A percentile compares a stretch with the other conserved stretches of the same genome.
Conservation (phyloP, 2,888 invertebrate genomes). For the Campoplex capitator region DNA sequence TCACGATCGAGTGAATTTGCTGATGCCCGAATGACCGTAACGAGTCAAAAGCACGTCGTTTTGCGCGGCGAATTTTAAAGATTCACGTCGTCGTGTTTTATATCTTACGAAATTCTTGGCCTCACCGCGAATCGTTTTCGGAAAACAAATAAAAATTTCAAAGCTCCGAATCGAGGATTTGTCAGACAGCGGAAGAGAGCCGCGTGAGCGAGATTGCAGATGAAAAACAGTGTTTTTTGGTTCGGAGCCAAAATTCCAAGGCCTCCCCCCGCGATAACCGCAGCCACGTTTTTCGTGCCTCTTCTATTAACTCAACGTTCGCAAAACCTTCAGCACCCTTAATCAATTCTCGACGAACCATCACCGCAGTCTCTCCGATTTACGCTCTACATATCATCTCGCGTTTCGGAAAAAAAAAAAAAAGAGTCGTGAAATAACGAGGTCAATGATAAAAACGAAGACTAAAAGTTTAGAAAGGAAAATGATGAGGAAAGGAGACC, state of each 20-base stretch:
- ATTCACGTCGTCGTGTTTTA: not conserved
- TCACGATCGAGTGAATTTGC: constrained; percentile 33
- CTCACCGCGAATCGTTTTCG: not conserved
- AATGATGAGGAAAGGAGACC: not conserved
- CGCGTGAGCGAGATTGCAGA: not conserved
- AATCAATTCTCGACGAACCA: not conserved
- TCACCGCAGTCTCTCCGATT: not conserved
- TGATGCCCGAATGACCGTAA: constrained; percentile 5
- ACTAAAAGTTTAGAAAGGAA: not conserved
- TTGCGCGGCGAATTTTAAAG: not conserved
- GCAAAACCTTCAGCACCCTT: not conserved
- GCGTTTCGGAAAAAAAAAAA: not conserved
- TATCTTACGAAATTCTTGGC: constrained; percentile 35
- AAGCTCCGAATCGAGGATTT: not conserved
- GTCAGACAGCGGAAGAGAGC: not conserved
- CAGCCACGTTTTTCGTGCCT: constrained; percentile 20
- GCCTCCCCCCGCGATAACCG: not conserved
- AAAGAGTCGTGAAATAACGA: not conserved
- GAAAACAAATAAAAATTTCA: not conserved
- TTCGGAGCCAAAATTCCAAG: constrained; percentile 46
- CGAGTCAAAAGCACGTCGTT: not conserved
- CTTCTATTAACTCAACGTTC: not conserved
- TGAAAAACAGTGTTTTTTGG: constrained; percentile 43
- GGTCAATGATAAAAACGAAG: not conserved
- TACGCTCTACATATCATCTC: not conserved